phyloP scores from a whole-genome alignment of 64 coral and sea anemone species.

The Catalaphyllia jardinei region DNA sequence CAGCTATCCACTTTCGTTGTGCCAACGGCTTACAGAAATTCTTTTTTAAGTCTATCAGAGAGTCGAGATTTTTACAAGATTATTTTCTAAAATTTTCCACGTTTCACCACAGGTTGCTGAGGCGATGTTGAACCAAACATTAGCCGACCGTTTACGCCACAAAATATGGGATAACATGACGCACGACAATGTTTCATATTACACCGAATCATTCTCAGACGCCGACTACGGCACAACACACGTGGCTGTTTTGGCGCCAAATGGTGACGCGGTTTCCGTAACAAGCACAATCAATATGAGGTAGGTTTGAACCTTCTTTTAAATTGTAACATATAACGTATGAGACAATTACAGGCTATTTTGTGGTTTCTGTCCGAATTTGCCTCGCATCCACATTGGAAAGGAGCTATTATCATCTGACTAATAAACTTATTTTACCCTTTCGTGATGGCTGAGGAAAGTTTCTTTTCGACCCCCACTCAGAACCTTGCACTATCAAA shows the following conservation, averaged over 20 bases:
- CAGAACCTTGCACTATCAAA: no score
- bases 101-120: background rate
- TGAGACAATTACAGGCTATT: no score
- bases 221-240: slow-evolving; percentile 78
- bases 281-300: slow-evolving; percentile 79
- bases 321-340: no score
- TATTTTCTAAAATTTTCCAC: background rate
- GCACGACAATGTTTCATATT: slow-evolving; percentile 45
- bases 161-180: slow-evolving; percentile 78
- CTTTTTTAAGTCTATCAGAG: background rate
- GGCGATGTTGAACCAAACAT: slow-evolving; percentile 13
- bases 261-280: slow-evolving; percentile 92
- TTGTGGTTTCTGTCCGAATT: no score
- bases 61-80: background rate
- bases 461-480: no score
- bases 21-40: no score
- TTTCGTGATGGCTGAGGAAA: no score
- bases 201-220: slow-evolving; percentile 61
- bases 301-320: slow-evolving; percentile 7
- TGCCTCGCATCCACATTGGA: no score
- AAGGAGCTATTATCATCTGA: no score
- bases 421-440: no score
- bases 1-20: no score
- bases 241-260: slow-evolving; percentile 67
- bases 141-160: slow-evolving; percentile 56